Evolutionary conservation across 1,140 invertebrate species (phyloP).

Genomic region (Drosophila nebulosa): DNA sequence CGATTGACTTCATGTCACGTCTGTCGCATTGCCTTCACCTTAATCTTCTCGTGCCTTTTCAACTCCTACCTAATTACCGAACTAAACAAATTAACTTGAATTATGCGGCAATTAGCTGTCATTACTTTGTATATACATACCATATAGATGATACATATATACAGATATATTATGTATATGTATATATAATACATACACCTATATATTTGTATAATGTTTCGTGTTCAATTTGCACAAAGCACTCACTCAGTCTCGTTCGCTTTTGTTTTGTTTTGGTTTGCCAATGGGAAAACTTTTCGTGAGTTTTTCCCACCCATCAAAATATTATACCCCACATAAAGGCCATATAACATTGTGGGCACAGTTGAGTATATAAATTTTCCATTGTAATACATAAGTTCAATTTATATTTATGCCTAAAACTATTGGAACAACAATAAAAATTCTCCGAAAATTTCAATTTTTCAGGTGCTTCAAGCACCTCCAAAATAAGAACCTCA

Average conservation of each 20-base stretch:
- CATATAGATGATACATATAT: conserved; percentile 4
- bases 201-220: background rate
- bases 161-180: no score
- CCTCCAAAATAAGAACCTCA: no score
- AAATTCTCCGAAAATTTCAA: no score
- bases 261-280: background rate
- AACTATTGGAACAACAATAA: no score
- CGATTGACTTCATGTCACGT: conserved; percentile 43
- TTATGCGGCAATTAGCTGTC: conserved; percentile 46
- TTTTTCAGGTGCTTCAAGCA: no score
- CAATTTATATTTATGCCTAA: no score
- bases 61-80: conserved; percentile 24
- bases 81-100: conserved; percentile 34
- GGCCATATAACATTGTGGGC: background rate
- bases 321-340: background rate
- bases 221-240: conserved; percentile 11
- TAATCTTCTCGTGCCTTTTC: background rate
- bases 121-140: conserved; percentile 5
- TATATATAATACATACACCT: no score
- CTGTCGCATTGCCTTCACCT: conserved; percentile 5
- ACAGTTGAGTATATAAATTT: background rate
- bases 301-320: background rate
- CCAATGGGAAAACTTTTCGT: background rate
- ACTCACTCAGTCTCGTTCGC: background rate
- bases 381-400: background rate